Evolutionary conservation across 2,113 vertebrate genomes (phyloP).

Genomic region (Dicerorhinus sumatrensis): DNA sequence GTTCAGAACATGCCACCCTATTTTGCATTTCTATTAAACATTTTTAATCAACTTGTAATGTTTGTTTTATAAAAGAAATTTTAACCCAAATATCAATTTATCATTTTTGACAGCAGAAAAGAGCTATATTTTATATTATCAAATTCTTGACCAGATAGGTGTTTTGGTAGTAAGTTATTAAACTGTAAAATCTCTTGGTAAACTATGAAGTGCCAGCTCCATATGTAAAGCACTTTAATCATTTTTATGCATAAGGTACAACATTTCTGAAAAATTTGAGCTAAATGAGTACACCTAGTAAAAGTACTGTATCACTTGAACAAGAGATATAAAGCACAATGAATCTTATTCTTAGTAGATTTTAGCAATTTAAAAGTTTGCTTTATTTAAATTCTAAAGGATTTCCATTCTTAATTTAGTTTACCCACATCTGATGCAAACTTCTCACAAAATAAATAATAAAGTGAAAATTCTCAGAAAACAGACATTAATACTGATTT

Average conservation of each 20-base stretch:
- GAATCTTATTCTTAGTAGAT: neutral
- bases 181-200: neutral
- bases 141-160: neutral
- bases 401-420: conserved; percentile 4
- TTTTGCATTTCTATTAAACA: conserved; percentile 71
- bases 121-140: neutral
- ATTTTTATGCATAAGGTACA: neutral
- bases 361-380: neutral
- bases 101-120: conserved; percentile 51
- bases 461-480: conserved; percentile 25
- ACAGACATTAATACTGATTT: neutral
- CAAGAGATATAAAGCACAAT: neutral
- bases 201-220: neutral
- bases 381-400: neutral
- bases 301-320: neutral
- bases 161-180: conserved; percentile 6
- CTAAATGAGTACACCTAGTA: neutral
- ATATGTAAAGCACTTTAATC: conserved; percentile 13
- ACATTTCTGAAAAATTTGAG: neutral
- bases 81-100: conserved; percentile 46
- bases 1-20: neutral
- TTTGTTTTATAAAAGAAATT: conserved; percentile 59
- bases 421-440: neutral
- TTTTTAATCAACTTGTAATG: neutral
- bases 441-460: neutral